A percentile compares a stretch with the other conserved stretches of the same genome.
Evolutionary conservation across 2,113 vertebrate genomes (phyloP).

Genomic region (Dinomys branickii): DNA sequence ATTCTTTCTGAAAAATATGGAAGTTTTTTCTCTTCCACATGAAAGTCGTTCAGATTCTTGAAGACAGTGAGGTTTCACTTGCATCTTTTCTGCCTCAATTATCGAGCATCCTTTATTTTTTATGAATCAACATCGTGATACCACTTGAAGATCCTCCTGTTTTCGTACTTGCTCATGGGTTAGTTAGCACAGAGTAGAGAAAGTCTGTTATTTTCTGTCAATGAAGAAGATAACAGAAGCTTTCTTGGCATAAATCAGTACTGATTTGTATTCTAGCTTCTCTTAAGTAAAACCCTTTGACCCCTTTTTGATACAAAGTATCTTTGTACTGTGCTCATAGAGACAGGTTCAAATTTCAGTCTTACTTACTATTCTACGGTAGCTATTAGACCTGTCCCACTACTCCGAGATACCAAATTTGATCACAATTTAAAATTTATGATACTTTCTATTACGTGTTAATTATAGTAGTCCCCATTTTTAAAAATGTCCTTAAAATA

Average conservation of each 20-base stretch:
- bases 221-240: not conserved
- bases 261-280: not conserved
- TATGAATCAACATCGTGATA: not conserved
- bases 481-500: not conserved
- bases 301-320: not conserved
- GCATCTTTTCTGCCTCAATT: not conserved
- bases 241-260: not conserved
- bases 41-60: not conserved
- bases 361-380: not conserved
- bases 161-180: not conserved
- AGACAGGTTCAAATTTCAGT: not conserved
- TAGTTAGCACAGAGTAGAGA: not conserved
- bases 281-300: constrained; percentile 18
- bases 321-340: not conserved
- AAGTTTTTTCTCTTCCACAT: not conserved
- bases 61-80: not conserved
- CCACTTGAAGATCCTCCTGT: not conserved
- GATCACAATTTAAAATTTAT: not conserved
- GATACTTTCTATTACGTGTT: not conserved
- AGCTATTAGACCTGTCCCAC: not conserved
- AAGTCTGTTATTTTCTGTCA: not conserved
- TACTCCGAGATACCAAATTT: not conserved
- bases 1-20: not conserved
- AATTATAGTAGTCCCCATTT: not conserved
- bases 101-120: not conserved